Evolutionary conservation across 2,113 vertebrate genomes (phyloP).

Genomic region (Solea solea): DNA sequence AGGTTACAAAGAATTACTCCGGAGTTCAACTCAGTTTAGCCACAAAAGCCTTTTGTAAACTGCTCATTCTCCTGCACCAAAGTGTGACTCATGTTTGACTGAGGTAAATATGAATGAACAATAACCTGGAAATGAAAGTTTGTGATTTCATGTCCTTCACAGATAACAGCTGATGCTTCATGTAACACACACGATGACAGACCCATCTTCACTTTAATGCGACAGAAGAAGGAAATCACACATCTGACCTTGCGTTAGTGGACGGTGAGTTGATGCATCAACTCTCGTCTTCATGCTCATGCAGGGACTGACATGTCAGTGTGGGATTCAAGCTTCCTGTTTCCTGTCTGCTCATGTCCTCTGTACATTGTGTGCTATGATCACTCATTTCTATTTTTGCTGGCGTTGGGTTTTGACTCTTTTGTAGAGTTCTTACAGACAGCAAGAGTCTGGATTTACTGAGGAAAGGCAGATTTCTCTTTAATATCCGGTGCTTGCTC

Average conservation of each 20-base stretch:
- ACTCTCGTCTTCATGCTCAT: slow-evolving; percentile 6
- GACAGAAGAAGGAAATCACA: slow-evolving; percentile 9
- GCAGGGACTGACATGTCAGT: slow-evolving; percentile 20
- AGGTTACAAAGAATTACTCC: no score
- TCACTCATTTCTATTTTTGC: not conserved
- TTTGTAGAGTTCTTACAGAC: not conserved
- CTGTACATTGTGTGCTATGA: not conserved
- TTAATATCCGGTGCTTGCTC: no score
- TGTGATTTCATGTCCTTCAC: no score
- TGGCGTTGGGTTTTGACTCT: not conserved
- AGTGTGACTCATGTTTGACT: no score
- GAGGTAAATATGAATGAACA: no score
- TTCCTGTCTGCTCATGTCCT: slow-evolving; percentile 1
- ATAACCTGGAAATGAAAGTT: no score
- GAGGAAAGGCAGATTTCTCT: no score
- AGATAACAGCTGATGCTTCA: no score
- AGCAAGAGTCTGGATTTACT: not conserved
- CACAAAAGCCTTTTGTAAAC: no score
- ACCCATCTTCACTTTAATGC: slow-evolving; percentile 16
- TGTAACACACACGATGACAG: slow-evolving; percentile 7
- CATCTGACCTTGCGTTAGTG: slow-evolving; percentile 31
- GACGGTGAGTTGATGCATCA: slow-evolving; percentile 22
- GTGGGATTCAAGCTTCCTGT: slow-evolving; percentile 12
- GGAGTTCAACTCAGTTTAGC: no score
- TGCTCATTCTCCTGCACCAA: no score